Evolutionary conservation across 2,888 invertebrate genomes (phyloP).

Genomic region (Notocelia uddmanniana): DNA sequence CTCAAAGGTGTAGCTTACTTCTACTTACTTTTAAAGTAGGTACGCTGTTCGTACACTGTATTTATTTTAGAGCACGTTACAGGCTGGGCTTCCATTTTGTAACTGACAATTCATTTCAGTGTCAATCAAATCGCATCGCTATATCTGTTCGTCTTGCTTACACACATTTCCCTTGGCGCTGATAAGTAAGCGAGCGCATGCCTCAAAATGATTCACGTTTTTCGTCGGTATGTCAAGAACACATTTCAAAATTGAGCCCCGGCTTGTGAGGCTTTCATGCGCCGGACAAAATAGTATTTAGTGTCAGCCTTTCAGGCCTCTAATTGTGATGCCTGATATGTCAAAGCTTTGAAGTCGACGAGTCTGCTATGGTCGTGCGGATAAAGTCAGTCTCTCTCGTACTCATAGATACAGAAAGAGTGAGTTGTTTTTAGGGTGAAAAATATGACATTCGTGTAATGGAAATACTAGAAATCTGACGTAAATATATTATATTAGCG

Average conservation of each 20-base stretch:
- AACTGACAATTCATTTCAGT: neutral
- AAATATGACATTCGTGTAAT: neutral
- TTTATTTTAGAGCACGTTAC: neutral
- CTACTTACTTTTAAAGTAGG: neutral
- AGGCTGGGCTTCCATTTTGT: neutral
- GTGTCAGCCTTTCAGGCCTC: slow-evolving; percentile 25
- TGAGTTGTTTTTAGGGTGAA: neutral
- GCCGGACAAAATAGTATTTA: slow-evolving; percentile 24
- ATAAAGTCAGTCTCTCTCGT: neutral
- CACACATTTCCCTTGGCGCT: neutral
- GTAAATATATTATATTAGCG: neutral
- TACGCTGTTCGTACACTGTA: neutral
- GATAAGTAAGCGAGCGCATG: neutral
- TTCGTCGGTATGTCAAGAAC: neutral
- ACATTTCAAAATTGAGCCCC: neutral
- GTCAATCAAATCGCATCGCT: neutral
- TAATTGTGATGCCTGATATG: slow-evolving; percentile 17
- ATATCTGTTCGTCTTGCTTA: neutral
- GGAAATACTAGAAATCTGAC: neutral
- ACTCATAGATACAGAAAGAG: neutral
- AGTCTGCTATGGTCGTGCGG: neutral
- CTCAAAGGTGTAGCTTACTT: slow-evolving; percentile 2
- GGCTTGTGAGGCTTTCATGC: slow-evolving; percentile 7
- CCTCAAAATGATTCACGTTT: neutral
- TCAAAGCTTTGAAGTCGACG: slow-evolving; percentile 12